Base-by-base conservation (phyloP, 2,888 invertebrate genomes). In the Ellobium chinense region DNA sequence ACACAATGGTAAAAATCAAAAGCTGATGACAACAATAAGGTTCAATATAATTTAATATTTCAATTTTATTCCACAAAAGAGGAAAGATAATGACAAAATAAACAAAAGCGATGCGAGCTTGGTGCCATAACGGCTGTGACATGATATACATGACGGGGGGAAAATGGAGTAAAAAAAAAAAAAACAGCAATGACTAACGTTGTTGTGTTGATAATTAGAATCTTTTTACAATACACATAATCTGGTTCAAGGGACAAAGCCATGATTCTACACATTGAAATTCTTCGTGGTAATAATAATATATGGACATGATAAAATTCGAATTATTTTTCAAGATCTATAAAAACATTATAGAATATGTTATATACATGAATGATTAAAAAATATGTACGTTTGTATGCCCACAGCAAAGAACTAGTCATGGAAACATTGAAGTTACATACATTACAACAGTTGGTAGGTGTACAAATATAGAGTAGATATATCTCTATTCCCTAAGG, bases 31-130 rank as follows among this genome's bases (percentile, higher is more conserved):
- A n/a, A n/a, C n/a, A n/a, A n/a, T n/a, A n/a, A n/a, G 46, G 7
- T 46, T 18, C 7, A 65, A 65, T 65, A 65, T 65, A 65, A 65
- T 65, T 65, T 65, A 65, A 65, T 65, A 34, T 65, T 65, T 62
- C 29, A 62, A 7, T 62, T 62, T 4, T 65, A 31, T 65, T 34
- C 65, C 34, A 65, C 65, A 65, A 31, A 21, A 34, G 65, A 65
- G 36, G 34, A 65, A 65, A 65, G 18, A 65, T 5, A 4, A 65
- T 12, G 36, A 7, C 18, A 65, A 65, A 65, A 21, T 14, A 34
- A 14, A 62, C 29, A 34, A 34, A 34, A 14, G 65, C 5, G 2
- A 29, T 3, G 18, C 31, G 34, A 65, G 34, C 21, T 27, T 24
- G 62, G 27, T 2, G 24, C 29, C 62, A 62, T 27, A 9, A 62